Evolutionary conservation across 1,140 invertebrate genomes (phyloP).

Genomic region (Eumeta japonica): DNA sequence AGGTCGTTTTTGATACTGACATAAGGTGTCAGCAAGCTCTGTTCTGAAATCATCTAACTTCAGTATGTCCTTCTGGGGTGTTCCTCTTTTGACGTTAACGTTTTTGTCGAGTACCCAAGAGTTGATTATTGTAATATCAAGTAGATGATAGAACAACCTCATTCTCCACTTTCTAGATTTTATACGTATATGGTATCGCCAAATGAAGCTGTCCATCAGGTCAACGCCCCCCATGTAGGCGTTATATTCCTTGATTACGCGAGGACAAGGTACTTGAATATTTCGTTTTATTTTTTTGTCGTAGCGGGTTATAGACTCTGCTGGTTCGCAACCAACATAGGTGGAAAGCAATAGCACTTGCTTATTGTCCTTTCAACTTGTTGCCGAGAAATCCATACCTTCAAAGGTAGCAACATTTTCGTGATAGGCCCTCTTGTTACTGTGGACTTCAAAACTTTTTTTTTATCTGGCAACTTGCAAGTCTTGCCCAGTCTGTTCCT

Average conservation of each 20-base stretch:
- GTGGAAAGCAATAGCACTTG: constrained; percentile 16
- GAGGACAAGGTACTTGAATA: constrained; percentile 8
- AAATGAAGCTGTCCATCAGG: constrained; percentile 30
- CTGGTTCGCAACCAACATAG: constrained; percentile 17
- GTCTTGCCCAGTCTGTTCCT: constrained; percentile 11
- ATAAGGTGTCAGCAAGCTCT: constrained; percentile 24
- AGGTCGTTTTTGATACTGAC: constrained; percentile 14
- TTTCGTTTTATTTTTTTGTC: constrained; percentile 15
- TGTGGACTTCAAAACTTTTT: constrained; percentile 9
- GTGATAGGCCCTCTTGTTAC: constrained; percentile 12
- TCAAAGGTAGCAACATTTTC: constrained; percentile 15
- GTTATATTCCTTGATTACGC: constrained; percentile 11
- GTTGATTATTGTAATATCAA: constrained; percentile 35
- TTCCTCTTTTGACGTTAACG: constrained; percentile 18
- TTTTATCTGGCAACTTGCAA: constrained; percentile 12
- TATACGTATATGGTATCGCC: constrained; percentile 28
- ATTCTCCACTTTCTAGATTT: constrained; percentile 38
- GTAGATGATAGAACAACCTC: constrained; percentile 45
- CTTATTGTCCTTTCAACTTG: constrained; percentile 19
- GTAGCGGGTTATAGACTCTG: constrained; percentile 13
- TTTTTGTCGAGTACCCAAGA: constrained; percentile 24
- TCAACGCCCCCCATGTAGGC: constrained; percentile 26
- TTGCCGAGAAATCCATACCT: constrained; percentile 13
- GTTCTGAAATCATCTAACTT: constrained; percentile 30
- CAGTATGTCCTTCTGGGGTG: constrained; percentile 23